A percentile compares a stretch with the other conserved stretches of the same genome.
Conservation (phyloP, 2,113 vertebrate species). For the Antennarius striatus region DNA sequence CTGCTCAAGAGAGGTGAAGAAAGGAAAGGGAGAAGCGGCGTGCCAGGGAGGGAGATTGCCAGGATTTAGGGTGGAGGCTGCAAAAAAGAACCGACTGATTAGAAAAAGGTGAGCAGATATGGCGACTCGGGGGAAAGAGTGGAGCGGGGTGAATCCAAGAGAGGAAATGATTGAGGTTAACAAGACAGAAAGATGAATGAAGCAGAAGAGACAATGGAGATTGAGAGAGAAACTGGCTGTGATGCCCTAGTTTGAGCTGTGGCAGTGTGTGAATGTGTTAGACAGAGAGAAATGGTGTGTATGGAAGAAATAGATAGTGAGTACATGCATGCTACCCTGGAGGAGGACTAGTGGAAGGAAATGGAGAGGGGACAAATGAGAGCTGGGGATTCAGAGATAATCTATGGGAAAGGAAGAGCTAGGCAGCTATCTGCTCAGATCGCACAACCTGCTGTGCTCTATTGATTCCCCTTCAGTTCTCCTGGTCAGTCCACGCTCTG, state of each 20-base stretch:
- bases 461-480: slow-evolving; percentile 49
- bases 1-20: background rate
- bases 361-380: slow-evolving; percentile 33
- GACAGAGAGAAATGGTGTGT: slow-evolving; percentile 28
- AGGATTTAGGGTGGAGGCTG: slow-evolving; percentile 1
- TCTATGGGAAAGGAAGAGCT: slow-evolving; percentile 55
- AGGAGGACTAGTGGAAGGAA: slow-evolving; percentile 37
- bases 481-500: slow-evolving; percentile 48
- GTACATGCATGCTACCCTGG: slow-evolving; percentile 28
- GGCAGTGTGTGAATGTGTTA: slow-evolving; percentile 25
- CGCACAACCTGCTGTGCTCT: slow-evolving; percentile 48
- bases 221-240: slow-evolving; percentile 29
- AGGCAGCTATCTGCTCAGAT: slow-evolving; percentile 64
- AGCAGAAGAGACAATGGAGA: slow-evolving; percentile 47
- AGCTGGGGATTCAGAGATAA: slow-evolving; percentile 51
- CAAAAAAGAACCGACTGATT: slow-evolving; percentile 24
- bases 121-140: slow-evolving; percentile 30
- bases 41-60: slow-evolving; percentile 13
- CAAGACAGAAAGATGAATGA: slow-evolving; percentile 48
- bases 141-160: slow-evolving; percentile 8
- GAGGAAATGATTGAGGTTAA: slow-evolving; percentile 46
- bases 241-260: slow-evolving; percentile 68
- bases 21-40: slow-evolving; percentile 13
- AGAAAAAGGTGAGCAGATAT: slow-evolving; percentile 38
- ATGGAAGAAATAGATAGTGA: slow-evolving; percentile 20